A percentile compares a stretch with the other conserved stretches of the same genome.
phyloP scores from a whole-genome alignment of 2,797 vertebrate genomes.

The Nannoperca australis region DNA sequence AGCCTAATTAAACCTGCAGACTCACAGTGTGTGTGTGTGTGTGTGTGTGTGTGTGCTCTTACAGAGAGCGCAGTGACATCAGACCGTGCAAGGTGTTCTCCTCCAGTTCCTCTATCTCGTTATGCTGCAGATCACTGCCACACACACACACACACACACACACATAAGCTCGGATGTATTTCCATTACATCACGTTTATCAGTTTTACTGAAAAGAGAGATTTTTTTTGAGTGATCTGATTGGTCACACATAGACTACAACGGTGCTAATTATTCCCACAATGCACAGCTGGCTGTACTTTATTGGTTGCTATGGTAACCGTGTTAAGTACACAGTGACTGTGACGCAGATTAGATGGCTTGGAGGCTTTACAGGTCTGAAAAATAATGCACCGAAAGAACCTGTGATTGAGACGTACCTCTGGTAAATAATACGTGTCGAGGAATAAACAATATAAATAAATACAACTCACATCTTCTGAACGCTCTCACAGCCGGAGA shows the following conservation, averaged over 20 bases:
- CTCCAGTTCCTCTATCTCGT: constrained; percentile 89
- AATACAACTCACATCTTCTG: constrained; percentile 91
- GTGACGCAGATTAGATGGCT: constrained; percentile 4
- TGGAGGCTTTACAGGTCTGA: neutral
- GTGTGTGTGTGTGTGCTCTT: constrained; percentile 76
- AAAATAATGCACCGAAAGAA: neutral
- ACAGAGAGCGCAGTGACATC: constrained; percentile 90
- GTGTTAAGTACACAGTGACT: neutral
- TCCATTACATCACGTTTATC: constrained; percentile 57
- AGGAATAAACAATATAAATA: neutral
- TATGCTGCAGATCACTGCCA: constrained; percentile 92
- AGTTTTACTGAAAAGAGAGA: constrained; percentile 12
- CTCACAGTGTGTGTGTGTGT: constrained; percentile 26
- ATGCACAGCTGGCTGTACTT: constrained; percentile 62
- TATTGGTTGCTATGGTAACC: constrained; percentile 32
- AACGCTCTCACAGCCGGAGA: constrained; percentile 90
- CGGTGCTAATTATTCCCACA: constrained; percentile 63
- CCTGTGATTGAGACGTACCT: neutral
- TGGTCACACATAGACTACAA: constrained; percentile 28
- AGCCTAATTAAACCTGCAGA: constrained; percentile 39
- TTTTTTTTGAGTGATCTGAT: constrained; percentile 24
- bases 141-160: constrained; percentile 38
- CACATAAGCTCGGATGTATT: constrained; percentile 34
- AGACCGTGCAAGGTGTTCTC: constrained; percentile 90
- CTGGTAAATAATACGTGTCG: neutral